Evolutionary conservation across 2,888 invertebrate genomes (phyloP), one percentile per base, ranked within the genome.

Genomic region (Drosophila trichaetosa): DNA sequence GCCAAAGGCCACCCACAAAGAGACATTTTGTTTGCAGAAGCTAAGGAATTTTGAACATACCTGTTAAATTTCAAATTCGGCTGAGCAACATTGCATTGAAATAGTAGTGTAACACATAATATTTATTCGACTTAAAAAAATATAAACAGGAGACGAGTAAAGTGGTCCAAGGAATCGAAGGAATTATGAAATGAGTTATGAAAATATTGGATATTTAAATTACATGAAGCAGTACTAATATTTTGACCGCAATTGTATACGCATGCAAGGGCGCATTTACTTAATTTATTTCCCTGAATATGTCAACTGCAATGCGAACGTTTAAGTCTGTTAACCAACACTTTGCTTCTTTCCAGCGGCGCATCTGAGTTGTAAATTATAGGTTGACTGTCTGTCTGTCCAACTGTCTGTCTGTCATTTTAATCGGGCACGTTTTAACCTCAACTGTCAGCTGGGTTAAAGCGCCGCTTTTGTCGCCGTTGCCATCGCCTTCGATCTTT

Each of bases 341-440:
- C 21, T 42, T 4, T 42, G 57, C 21, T 42, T 24, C 24, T 8
- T 24, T 29, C 18, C 21, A 59, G 24, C 21, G n/a, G 31, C 40
- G 11, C 42, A 56, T 33, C 52, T 18, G 31, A 46, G 27, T 52
- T 6, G 51, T 42, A 51, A 75, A 60, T 61, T 60, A 63, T 46
- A 54, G 29, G 76, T 52, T 68, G 80, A 80, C 48, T 69, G 40
- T 21, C 49, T 27, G 49, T 49, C 49, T 49, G 49, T 49, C 11
- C 29, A 13, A 11, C 51, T 42, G 52, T 38, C 84, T 78, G 81
- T 83, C 82, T 87, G 90, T 90, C 90, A 84, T 80, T 78, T 82
- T 87, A 89, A 91, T 90, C 89, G 88, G 73, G 80, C 90, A 82
- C 83, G 88, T 84, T 79, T 90, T 90, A 91, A 84, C 91, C 91